A percentile compares a stretch with the other conserved stretches of the same genome.
phyloP scores from a whole-genome alignment of 2,797 vertebrate species.

The Chelidonichthys spinosus region DNA sequence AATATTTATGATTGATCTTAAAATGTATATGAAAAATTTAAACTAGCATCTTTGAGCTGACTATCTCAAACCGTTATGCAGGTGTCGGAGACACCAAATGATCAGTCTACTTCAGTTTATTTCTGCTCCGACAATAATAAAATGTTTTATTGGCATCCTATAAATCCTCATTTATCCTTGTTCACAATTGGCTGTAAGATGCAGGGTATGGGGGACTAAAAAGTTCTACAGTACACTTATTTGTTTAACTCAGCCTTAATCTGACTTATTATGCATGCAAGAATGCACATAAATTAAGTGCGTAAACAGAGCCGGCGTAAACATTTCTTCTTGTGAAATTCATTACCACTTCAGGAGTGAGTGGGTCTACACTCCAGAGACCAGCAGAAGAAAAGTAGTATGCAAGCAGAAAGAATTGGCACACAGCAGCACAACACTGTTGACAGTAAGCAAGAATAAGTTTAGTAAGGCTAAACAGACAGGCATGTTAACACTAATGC shows the following conservation, averaged over 20 bases:
- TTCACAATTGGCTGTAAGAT: constrained; percentile 23
- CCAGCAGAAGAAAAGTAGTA: constrained; percentile 62
- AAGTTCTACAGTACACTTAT: constrained; percentile 60
- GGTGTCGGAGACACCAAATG: not conserved
- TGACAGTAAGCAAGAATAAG: constrained; percentile 70
- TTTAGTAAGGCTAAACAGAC: constrained; percentile 88
- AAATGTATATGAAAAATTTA: constrained; percentile 25
- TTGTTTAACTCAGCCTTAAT: constrained; percentile 62
- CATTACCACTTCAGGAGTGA: constrained; percentile 77
- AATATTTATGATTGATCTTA: constrained; percentile 62
- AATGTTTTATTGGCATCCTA: constrained; percentile 18
- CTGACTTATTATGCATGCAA: constrained; percentile 68
- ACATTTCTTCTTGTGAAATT: constrained; percentile 74
- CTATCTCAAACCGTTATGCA: not conserved
- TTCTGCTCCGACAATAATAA: not conserved
- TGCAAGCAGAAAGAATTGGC: constrained; percentile 65
- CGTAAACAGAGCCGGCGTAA: constrained; percentile 72
- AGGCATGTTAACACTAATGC: constrained; percentile 72
- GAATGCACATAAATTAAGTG: constrained; percentile 74
- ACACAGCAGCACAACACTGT: constrained; percentile 73
- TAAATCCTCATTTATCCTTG: constrained; percentile 15
- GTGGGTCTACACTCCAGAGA: constrained; percentile 69
- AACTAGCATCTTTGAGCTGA: constrained; percentile 19
- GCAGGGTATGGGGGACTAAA: constrained; percentile 32
- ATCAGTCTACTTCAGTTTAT: not conserved